These are phyloP conservation scores for Chorisops tibialis DNA, from an alignment of 2,888 invertebrate genomes.

Conservation along the genomic window DNA sequence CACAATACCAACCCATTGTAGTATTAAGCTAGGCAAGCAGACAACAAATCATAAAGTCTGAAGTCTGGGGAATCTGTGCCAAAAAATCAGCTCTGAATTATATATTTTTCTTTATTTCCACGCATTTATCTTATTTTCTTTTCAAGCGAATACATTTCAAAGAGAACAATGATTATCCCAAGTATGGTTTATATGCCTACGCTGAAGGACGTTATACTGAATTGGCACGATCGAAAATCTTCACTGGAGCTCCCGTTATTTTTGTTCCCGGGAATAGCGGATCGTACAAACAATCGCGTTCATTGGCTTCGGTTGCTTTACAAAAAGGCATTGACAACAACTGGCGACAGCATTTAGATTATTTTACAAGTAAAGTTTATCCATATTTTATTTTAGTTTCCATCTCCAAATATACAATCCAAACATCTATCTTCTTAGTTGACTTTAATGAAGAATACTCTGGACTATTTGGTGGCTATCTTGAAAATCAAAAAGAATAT, in stretches of 20 bases:
- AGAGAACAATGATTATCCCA: slow-evolving; percentile 63
- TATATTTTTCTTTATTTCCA: no score
- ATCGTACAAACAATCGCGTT: slow-evolving; percentile 85
- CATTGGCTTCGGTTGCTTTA: slow-evolving; percentile 87
- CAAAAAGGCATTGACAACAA: slow-evolving; percentile 72
- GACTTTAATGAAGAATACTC: slow-evolving; percentile 89
- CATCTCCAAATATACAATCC: neutral
- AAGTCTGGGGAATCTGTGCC: no score
- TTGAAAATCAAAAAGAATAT: slow-evolving; percentile 73
- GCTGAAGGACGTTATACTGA: slow-evolving; percentile 80
- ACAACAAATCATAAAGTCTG: no score
- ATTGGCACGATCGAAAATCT: slow-evolving; percentile 66
- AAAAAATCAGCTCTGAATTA: no score
- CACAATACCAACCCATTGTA: no score
- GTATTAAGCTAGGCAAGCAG: no score
- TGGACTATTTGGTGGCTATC: slow-evolving; percentile 79
- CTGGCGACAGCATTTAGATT: slow-evolving; percentile 80
- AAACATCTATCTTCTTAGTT: slow-evolving; percentile 51
- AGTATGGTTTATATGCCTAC: slow-evolving; percentile 84
- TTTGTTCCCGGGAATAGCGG: slow-evolving; percentile 96
- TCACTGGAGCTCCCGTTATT: slow-evolving; percentile 87
- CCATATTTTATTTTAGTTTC: neutral
- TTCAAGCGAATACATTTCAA: slow-evolving; percentile 65
- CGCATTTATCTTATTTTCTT: no score
- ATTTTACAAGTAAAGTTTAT: slow-evolving; percentile 67